These are phyloP conservation scores for Chaetodon auriga DNA, from an alignment of 2,113 vertebrate species.

Conservation along the genomic window DNA sequence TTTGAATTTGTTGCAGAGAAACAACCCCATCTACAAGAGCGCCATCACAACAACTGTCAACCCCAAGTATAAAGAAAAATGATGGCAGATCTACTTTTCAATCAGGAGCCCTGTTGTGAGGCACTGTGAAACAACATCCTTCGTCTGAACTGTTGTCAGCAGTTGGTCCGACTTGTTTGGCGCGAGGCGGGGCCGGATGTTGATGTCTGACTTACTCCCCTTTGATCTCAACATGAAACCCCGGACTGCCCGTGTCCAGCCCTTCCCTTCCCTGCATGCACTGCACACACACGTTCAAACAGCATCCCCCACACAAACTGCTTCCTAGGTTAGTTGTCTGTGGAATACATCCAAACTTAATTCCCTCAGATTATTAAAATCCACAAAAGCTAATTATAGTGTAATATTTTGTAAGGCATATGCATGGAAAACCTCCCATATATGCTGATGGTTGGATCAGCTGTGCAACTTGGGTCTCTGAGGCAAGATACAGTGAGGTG, in stretches of 20 bases:
- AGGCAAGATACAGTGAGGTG: conserved; percentile 43
- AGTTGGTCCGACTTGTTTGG: conserved; percentile 48
- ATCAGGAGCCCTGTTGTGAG: conserved; percentile 37
- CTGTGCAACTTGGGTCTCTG: conserved; percentile 56
- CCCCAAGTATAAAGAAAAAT: conserved; percentile 61
- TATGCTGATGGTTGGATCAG: conserved; percentile 39
- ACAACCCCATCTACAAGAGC: conserved; percentile 51
- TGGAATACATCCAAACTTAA: conserved; percentile 27
- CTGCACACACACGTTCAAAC: conserved; percentile 32
- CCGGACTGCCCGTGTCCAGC: conserved; percentile 21
- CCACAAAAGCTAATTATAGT: conserved; percentile 49
- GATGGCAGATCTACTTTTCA: conserved; percentile 51
- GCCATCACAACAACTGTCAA: conserved; percentile 62
- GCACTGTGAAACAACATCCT: conserved; percentile 59
- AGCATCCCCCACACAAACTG: conserved; percentile 11
- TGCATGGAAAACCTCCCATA: conserved; percentile 26
- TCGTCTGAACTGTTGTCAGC: conserved; percentile 55
- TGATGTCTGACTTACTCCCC: conserved; percentile 43
- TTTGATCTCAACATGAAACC: conserved; percentile 58
- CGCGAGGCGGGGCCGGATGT: not conserved
- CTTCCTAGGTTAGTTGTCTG: conserved; percentile 22
- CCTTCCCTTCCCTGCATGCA: conserved; percentile 13
- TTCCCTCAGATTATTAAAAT: conserved; percentile 33
- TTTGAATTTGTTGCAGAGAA: conserved; percentile 53
- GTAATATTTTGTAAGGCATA: conserved; percentile 28